Evolutionary conservation across 1,140 invertebrate species (phyloP), one percentile per base, ranked within the genome.

Genomic region (Diabrotica virgifera): DNA sequence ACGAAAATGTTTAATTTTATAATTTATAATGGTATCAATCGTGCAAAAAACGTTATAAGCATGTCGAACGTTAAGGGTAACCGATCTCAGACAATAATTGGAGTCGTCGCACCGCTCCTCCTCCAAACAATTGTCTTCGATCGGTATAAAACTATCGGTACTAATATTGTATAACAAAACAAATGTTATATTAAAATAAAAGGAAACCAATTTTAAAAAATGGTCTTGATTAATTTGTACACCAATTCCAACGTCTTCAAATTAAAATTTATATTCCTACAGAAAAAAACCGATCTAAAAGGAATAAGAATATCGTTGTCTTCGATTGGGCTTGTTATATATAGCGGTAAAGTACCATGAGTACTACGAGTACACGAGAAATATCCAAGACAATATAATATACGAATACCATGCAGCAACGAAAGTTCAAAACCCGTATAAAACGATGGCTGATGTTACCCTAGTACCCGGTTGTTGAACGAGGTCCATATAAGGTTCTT

Each of bases 401-500:
- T 36, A 57, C 55, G 55, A 40, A 57, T 37, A 24, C n/a, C 13
- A 53, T 13, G 14, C 14, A 13, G 8, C 52, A 53, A 57, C 55
- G 24, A 57, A 57, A 57, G 55, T 57, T 57, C 55, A 57, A 57
- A 36, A 57, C 55, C 36, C 55, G 55, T 57, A 57, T 57, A 40
- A 57, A 57, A 57, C 55, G 55, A 46, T 46, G n/a, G 40, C n/a
- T 46, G 36, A 24, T 57, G 55, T n/a, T 57, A 57, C 55, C 55
- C 55, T 37, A 24, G 55, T 46, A 46, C 40, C 40, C 40, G 40
- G 40, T 46, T 46, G 36, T 57, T 36, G 36, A 36, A 36, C 55
- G 36, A 57, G 55, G 55, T 57, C 55, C 55, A 57, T 57, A 57
- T 57, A 57, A 57, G 55, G 55, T 57, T 36, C 55, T 57, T 57